Evolutionary conservation across 2,113 vertebrate species (phyloP).

Genomic region (Dasypus novemcinctus): DNA sequence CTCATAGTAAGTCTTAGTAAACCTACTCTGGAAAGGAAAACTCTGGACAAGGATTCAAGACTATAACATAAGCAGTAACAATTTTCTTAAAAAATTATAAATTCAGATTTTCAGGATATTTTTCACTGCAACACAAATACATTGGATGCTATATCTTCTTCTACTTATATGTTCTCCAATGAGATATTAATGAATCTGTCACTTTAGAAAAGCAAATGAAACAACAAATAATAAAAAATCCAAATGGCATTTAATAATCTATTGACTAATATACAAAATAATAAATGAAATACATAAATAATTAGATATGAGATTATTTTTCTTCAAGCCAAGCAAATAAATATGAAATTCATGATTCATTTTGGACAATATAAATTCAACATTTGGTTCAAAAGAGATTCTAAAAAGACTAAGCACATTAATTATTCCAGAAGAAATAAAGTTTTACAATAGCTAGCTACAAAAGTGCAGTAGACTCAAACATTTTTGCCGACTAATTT

Average conservation of each 20-base stretch:
- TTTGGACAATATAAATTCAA: background rate
- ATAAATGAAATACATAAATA: background rate
- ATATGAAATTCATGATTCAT: background rate
- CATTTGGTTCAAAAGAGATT: background rate
- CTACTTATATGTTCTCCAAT: background rate
- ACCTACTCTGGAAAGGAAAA: background rate
- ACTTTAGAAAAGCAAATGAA: background rate
- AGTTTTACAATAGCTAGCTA: background rate
- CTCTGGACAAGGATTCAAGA: background rate
- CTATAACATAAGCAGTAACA: background rate
- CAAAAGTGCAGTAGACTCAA: background rate
- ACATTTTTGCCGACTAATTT: background rate
- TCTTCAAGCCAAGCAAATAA: background rate
- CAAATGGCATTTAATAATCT: background rate
- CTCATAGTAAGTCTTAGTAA: background rate
- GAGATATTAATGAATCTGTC: background rate
- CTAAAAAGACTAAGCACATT: background rate
- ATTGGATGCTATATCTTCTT: background rate
- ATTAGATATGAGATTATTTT: background rate
- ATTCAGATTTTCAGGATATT: background rate
- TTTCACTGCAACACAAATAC: background rate
- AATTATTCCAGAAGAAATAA: background rate
- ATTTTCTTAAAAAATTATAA: background rate
- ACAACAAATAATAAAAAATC: background rate
- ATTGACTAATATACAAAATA: background rate